Percentiles rank a stretch among this genome's conserved stretches.
Evolutionary conservation across 2,888 invertebrate species (phyloP).

Genomic region (Philereme transversata): DNA sequence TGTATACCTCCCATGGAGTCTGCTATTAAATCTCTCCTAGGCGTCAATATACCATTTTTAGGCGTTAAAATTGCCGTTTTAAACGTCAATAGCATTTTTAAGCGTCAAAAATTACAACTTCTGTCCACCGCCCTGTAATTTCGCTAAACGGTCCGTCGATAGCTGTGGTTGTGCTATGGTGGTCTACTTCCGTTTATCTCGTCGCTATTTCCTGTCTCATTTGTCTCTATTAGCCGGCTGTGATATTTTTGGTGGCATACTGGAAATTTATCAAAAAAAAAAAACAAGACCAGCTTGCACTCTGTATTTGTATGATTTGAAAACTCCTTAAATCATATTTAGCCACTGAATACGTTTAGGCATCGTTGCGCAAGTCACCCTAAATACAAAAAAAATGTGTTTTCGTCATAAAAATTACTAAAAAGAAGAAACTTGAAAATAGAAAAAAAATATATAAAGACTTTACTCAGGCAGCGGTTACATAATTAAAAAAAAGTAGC

Average conservation of each 20-base stretch:
- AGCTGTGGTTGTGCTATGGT: constrained; percentile 40
- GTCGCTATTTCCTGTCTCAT: constrained; percentile 32
- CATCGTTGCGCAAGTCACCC: no score
- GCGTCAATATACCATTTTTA: constrained; percentile 20
- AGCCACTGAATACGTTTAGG: no score
- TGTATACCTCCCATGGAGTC: constrained; percentile 27
- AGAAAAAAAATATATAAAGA: no score
- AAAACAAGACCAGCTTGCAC: no score
- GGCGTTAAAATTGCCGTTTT: constrained; percentile 19
- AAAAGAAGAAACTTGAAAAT: no score
- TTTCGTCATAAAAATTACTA: no score
- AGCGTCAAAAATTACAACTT: constrained; percentile 61
- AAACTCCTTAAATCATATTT: no score
- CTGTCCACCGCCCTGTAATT: constrained; percentile 69
- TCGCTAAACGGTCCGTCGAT: constrained; percentile 58
- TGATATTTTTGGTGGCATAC: not conserved
- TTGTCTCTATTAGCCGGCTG: constrained; percentile 10
- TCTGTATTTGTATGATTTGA: no score
- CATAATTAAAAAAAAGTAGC: no score
- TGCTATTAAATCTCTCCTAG: constrained; percentile 12
- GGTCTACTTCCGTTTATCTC: constrained; percentile 50
- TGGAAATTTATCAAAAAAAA: no score
- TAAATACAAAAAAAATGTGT: no score
- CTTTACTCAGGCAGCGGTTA: no score
- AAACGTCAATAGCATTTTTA: constrained; percentile 16